Evolutionary conservation across 2,888 invertebrate genomes (phyloP).

Genomic region (Calameuta filiformis): DNA sequence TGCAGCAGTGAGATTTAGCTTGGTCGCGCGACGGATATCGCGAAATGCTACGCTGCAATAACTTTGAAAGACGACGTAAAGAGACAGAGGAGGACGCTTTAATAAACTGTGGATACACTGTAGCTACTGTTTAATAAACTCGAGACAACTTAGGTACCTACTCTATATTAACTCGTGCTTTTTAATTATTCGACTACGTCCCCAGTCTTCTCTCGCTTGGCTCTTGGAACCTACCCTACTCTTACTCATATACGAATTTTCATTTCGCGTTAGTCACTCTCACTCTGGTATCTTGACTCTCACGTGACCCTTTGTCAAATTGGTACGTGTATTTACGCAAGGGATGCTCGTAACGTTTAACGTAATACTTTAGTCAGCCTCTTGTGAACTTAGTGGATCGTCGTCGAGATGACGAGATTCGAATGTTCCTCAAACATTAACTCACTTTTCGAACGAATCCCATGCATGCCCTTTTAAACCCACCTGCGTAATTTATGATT

Average conservation of each 20-base stretch:
- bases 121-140: conserved; percentile 32
- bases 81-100: conserved; percentile 12
- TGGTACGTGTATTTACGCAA: not conserved
- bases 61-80: conserved; percentile 14
- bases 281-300: not conserved
- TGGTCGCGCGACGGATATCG: conserved; percentile 17
- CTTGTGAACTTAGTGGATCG: not conserved
- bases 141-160: conserved; percentile 22
- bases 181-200: conserved; percentile 28
- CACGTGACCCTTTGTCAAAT: not conserved
- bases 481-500: not conserved
- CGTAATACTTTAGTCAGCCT: not conserved
- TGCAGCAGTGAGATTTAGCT: not conserved
- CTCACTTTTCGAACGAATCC: not conserved
- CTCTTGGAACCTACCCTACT: not conserved
- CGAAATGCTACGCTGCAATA: conserved; percentile 28
- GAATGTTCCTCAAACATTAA: not conserved
- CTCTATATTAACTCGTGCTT: conserved; percentile 29
- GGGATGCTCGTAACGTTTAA: not conserved
- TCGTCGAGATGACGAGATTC: not conserved
- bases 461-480: not conserved
- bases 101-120: conserved; percentile 31
- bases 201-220: not conserved
- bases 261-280: conserved; percentile 6
- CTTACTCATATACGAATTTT: not conserved